Conservation (phyloP, 2,797 vertebrate genomes). For the Cephalopachus bancanus region DNA sequence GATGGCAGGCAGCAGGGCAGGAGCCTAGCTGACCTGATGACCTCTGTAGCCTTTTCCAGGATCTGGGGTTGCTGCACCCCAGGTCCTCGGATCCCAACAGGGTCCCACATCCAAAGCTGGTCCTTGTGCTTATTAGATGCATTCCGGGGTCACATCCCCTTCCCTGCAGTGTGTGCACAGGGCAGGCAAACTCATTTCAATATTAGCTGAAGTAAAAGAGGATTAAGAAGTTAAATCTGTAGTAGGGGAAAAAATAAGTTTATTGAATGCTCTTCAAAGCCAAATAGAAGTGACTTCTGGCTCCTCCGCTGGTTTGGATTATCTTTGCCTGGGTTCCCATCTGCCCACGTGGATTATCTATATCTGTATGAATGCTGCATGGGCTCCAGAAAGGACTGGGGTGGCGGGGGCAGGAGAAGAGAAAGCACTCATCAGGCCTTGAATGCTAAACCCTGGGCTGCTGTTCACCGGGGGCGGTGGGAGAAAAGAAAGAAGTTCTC, state of each 20-base stretch:
- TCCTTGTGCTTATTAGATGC: not conserved
- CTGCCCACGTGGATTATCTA: not conserved
- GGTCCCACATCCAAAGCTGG: not conserved
- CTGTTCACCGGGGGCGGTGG: not conserved
- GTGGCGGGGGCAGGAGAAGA: not conserved
- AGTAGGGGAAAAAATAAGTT: not conserved
- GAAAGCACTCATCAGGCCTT: not conserved
- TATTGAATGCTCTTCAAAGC: conserved; percentile 20
- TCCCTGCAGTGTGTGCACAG: not conserved
- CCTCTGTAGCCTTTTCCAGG: rapidly evolving
- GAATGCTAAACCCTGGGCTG: not conserved
- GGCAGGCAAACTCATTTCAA: conserved; percentile 19
- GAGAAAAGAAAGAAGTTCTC: not conserved
- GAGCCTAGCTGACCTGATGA: not conserved
- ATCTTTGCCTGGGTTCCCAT: conserved; percentile 38
- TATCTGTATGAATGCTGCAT: rapidly evolving
- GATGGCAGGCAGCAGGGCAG: not conserved
- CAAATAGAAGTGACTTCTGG: not conserved
- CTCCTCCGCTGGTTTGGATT: not conserved
- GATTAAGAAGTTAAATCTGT: conserved; percentile 50
- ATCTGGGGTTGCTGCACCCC: not conserved
- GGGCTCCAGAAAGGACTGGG: not conserved
- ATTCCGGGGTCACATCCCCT: not conserved
- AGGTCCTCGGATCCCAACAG: not conserved
- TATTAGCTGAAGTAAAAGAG: conserved; percentile 48